Percentiles rank a stretch among this genome's conserved stretches.
phyloP scores from a whole-genome alignment of 2,888 invertebrate species.

The Ypsolopha sequella region DNA sequence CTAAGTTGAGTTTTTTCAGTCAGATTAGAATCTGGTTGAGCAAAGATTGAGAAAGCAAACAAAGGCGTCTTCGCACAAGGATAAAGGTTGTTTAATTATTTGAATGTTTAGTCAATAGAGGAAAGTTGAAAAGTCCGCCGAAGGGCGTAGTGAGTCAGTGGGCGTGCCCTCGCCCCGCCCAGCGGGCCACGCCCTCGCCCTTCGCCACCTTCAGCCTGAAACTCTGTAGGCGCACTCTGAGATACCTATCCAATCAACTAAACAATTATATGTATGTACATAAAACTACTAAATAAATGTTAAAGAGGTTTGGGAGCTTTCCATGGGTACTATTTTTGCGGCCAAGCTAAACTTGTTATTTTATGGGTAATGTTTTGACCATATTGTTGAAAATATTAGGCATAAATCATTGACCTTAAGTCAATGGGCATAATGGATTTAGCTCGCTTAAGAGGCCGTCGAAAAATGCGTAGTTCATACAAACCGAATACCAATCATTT shows the following conservation, averaged over 20 bases:
- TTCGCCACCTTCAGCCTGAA: conserved; percentile 55
- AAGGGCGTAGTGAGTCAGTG: conserved; percentile 50
- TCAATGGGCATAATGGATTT: too few species aligned
- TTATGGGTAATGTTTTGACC: neutral
- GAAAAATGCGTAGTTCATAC: too few species aligned
- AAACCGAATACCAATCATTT: too few species aligned
- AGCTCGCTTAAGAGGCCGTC: too few species aligned
- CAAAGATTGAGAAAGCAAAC: neutral
- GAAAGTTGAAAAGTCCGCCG: neutral
- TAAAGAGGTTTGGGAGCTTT: neutral
- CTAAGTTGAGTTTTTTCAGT: too few species aligned
- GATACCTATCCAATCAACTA: neutral
- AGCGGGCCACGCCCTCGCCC: conserved; percentile 60
- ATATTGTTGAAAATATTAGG: too few species aligned
- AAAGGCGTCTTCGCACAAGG: neutral
- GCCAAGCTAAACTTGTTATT: neutral
- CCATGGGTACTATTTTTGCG: neutral
- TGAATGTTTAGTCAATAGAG: neutral
- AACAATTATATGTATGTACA: too few species aligned
- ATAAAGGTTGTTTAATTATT: neutral
- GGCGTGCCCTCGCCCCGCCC: conserved; percentile 65
- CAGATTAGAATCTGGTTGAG: too few species aligned
- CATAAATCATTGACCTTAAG: too few species aligned
- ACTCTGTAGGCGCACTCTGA: conserved; percentile 36
- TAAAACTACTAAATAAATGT: neutral